These are phyloP conservation scores for Selene dorsalis DNA, from an alignment of 2,797 vertebrate species.

Conservation along the genomic window DNA sequence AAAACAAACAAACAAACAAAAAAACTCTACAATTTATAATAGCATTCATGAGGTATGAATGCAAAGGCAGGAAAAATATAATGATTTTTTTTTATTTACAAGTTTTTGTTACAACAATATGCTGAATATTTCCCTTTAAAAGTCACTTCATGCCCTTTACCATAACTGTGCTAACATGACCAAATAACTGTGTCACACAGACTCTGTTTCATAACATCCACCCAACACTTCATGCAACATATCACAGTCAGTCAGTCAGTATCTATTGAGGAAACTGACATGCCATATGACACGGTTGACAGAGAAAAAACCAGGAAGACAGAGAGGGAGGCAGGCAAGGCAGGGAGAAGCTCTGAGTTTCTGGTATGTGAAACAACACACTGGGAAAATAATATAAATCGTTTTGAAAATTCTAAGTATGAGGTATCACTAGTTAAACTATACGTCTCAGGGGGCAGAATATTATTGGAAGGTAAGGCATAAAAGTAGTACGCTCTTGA, in stretches of 20 bases:
- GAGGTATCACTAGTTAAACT: background rate
- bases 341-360: background rate
- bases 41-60: background rate
- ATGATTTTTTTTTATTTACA: slow-evolving; percentile 58
- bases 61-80: background rate
- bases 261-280: background rate
- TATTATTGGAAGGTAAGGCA: slow-evolving; percentile 10
- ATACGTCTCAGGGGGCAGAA: background rate
- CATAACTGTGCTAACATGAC: background rate
- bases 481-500: background rate
- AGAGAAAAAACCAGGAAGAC: background rate
- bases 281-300: background rate
- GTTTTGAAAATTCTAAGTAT: background rate
- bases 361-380: background rate
- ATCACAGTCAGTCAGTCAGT: slow-evolving; percentile 4
- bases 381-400: background rate
- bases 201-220: background rate
- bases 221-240: slow-evolving; percentile 5
- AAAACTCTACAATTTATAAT: background rate
- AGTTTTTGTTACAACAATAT: background rate
- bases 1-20: too few species aligned
- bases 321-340: background rate
- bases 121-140: slow-evolving; percentile 49
- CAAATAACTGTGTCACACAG: background rate
- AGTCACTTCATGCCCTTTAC: background rate